Evolutionary conservation across 2,113 vertebrate species (phyloP).

Genomic region (Chamaetylas fuelleborni): DNA sequence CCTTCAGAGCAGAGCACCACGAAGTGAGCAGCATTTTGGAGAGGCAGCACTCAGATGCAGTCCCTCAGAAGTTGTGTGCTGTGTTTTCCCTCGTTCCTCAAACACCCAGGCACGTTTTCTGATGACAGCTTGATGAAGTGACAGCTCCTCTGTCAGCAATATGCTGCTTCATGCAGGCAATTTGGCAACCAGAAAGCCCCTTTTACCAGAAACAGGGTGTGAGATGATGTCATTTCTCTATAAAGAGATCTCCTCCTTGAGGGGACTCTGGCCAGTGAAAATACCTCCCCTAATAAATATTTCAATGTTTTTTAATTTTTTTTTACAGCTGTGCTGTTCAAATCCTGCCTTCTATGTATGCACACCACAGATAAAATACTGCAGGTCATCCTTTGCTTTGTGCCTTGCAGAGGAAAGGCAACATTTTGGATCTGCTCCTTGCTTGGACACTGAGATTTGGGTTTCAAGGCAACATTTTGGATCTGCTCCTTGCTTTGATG

Average conservation of each 20-base stretch:
- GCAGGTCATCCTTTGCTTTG: background rate
- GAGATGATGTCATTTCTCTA: background rate
- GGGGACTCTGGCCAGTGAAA: background rate
- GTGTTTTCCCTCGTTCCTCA: background rate
- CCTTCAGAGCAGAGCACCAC: background rate
- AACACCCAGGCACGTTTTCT: background rate
- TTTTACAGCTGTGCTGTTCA: background rate
- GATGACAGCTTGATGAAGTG: background rate
- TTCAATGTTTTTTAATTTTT: background rate
- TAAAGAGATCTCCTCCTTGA: background rate
- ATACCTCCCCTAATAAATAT: background rate
- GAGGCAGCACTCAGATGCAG: background rate
- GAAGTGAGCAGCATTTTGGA: background rate
- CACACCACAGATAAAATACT: accelerated
- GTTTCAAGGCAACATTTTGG: background rate
- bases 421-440: background rate
- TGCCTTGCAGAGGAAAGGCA: background rate
- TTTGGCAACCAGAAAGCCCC: background rate
- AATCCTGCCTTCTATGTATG: background rate
- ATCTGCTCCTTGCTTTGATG: too few species aligned
- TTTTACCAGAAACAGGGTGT: background rate
- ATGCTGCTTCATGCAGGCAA: background rate
- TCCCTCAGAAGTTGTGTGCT: background rate
- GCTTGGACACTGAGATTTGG: background rate
- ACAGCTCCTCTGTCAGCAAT: background rate